phyloP scores from a whole-genome alignment of 2,797 vertebrate species.

The Somateria mollissima region DNA sequence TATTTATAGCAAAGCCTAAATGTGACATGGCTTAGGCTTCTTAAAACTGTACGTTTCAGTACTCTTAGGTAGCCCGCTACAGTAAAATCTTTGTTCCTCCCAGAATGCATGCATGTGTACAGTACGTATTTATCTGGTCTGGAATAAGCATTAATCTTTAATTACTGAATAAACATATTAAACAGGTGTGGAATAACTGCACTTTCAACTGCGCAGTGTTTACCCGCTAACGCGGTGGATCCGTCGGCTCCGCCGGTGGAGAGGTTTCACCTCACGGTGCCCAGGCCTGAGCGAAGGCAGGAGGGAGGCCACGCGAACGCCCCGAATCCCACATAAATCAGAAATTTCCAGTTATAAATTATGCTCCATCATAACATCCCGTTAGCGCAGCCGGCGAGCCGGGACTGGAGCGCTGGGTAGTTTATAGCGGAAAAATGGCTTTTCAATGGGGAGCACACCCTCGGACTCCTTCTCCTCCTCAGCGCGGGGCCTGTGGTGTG shows the following conservation, averaged over 20 bases:
- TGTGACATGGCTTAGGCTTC: slow-evolving; percentile 32
- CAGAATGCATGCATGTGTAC: slow-evolving; percentile 1
- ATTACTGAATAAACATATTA: slow-evolving; percentile 89
- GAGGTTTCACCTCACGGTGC: slow-evolving; percentile 68
- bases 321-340: slow-evolving; percentile 82
- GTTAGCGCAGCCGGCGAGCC: slow-evolving; percentile 64
- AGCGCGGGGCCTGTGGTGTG: slow-evolving; percentile 80
- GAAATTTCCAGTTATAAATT: slow-evolving; percentile 82
- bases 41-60: slow-evolving; percentile 48
- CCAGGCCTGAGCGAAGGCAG: slow-evolving; percentile 38
- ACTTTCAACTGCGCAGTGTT: slow-evolving; percentile 74
- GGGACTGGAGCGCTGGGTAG: slow-evolving; percentile 70
- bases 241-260: slow-evolving; percentile 56
- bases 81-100: slow-evolving; percentile 77
- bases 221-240: slow-evolving; percentile 57
- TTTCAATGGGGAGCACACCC: slow-evolving; percentile 73
- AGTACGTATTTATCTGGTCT: slow-evolving; percentile 81
- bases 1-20: slow-evolving; percentile 62
- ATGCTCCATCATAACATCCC: slow-evolving; percentile 80
- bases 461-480: slow-evolving; percentile 67
- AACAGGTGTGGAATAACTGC: slow-evolving; percentile 89
- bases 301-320: slow-evolving; percentile 63
- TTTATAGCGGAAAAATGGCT: slow-evolving; percentile 82
- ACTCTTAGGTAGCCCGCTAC: slow-evolving; percentile 51
- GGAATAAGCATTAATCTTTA: slow-evolving; percentile 87